A percentile compares a stretch with the other conserved stretches of the same genome.
Evolutionary conservation across 1,140 invertebrate genomes (phyloP).

Genomic region (Telenomus remus): DNA sequence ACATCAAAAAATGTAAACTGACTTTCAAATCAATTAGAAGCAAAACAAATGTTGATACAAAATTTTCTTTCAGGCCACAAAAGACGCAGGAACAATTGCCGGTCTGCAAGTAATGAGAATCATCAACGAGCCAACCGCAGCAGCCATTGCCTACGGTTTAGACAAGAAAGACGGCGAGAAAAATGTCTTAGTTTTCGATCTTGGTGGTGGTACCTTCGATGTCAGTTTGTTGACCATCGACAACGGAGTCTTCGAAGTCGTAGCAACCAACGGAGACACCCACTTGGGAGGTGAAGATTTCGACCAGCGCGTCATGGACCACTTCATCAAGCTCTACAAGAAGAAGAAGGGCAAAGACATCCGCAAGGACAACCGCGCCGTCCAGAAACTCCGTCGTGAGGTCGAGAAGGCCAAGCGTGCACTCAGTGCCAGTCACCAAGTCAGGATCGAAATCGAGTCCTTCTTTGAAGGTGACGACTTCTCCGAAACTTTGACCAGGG

Average conservation of each 20-base stretch:
- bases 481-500: conserved; percentile 98
- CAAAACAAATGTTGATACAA: too few species aligned
- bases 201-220: conserved; percentile 99
- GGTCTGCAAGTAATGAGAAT: conserved; percentile 99
- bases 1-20: neutral
- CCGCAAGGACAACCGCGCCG: conserved; percentile 94
- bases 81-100: conserved; percentile 91
- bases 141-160: conserved; percentile 99
- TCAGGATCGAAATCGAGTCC: conserved; percentile 97
- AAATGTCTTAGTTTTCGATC: conserved; percentile 98
- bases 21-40: neutral
- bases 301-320: conserved; percentile 98
- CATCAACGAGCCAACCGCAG: conserved; percentile 99
- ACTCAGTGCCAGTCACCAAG: conserved; percentile 94
- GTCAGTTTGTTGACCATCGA: conserved; percentile 99
- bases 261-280: conserved; percentile 99
- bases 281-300: conserved; percentile 99
- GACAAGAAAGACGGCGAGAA: conserved; percentile 99
- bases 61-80: conserved; percentile 86
- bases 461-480: conserved; percentile 99
- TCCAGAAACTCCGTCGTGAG: conserved; percentile 96
- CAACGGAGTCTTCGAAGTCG: conserved; percentile 94
- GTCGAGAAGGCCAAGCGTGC: conserved; percentile 99
- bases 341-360: conserved; percentile 99
- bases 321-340: conserved; percentile 99